These are phyloP conservation scores for Nemotelus nigrinus DNA, from an alignment of 2,888 invertebrate genomes.

Conservation along the genomic window DNA sequence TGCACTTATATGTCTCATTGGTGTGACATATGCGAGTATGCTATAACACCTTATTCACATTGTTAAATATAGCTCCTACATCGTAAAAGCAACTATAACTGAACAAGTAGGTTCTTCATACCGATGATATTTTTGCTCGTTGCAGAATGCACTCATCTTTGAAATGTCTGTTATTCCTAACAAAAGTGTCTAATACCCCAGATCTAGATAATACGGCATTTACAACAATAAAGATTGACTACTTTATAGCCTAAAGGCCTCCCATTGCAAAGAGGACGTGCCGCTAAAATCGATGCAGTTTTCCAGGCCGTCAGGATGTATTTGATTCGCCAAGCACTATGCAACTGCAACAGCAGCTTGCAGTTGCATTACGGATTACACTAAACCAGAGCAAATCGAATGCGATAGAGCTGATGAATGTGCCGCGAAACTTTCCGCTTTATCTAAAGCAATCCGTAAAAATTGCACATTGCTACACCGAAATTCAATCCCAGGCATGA, in stretches of 20 bases:
- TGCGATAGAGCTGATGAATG: slow-evolving; percentile 37
- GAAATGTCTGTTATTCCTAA: slow-evolving; percentile 22
- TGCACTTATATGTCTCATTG: too few relatives aligned
- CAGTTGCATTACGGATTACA: slow-evolving; percentile 30
- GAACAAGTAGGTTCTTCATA: too few relatives aligned
- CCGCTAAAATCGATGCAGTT: slow-evolving; percentile 20
- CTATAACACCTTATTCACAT: too few relatives aligned
- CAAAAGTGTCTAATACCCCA: slow-evolving; percentile 33
- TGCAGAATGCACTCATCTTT: background rate
- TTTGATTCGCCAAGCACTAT: background rate
- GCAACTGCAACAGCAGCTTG: slow-evolving; percentile 8
- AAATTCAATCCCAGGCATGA: slow-evolving; percentile 51
- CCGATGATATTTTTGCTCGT: too few relatives aligned
- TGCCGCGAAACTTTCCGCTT: slow-evolving; percentile 41
- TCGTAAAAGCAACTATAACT: too few relatives aligned
- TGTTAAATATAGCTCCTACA: too few relatives aligned
- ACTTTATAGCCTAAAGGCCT: slow-evolving; percentile 25
- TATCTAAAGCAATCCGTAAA: slow-evolving; percentile 50
- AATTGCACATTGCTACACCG: slow-evolving; percentile 51
- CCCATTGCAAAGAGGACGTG: background rate
- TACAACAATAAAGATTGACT: slow-evolving; percentile 25
- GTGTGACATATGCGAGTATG: too few relatives aligned
- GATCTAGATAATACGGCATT: slow-evolving; percentile 30
- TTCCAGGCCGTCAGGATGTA: slow-evolving; percentile 24
- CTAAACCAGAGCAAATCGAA: slow-evolving; percentile 28